A percentile compares a stretch with the other conserved stretches of the same genome.
phyloP scores from a whole-genome alignment of 2,113 vertebrate species.

The Furnarius figulus region DNA sequence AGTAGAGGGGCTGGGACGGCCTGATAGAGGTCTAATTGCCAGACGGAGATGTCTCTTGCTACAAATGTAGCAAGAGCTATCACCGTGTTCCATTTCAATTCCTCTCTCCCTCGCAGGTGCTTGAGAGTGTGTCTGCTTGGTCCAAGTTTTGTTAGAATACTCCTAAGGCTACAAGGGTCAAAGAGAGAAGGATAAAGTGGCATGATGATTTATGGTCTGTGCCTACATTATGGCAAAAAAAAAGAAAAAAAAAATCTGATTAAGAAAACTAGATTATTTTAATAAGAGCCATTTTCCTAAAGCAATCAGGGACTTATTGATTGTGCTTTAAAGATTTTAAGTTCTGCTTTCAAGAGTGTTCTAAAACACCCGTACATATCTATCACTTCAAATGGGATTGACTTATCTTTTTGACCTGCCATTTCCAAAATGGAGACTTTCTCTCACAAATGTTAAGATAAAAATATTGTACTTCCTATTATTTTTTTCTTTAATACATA shows the following conservation, averaged over 20 bases:
- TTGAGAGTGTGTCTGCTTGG: background rate
- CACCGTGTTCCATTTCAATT: background rate
- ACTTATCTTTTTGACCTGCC: background rate
- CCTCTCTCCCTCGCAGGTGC: background rate
- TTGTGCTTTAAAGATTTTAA: background rate
- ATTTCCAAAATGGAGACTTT: background rate
- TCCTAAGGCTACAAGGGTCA: background rate
- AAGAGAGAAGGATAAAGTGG: background rate
- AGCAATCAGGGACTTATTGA: background rate
- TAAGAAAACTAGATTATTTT: background rate
- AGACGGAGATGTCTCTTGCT: background rate
- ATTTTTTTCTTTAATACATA: background rate
- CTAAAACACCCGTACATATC: background rate
- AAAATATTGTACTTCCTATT: background rate
- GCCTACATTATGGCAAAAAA: background rate
- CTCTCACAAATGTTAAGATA: background rate
- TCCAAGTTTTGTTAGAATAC: background rate
- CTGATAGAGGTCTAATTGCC: slow-evolving; percentile 19
- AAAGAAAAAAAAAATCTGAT: background rate
- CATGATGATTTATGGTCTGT: background rate
- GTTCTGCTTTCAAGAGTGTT: background rate
- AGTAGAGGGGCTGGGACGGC: background rate
- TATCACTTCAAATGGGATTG: background rate
- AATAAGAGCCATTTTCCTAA: background rate
- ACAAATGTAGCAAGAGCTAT: background rate